Evolutionary conservation across 2,797 vertebrate species (phyloP), one percentile per base, ranked within the genome.

Genomic region (Pelodytes ibericus): DNA sequence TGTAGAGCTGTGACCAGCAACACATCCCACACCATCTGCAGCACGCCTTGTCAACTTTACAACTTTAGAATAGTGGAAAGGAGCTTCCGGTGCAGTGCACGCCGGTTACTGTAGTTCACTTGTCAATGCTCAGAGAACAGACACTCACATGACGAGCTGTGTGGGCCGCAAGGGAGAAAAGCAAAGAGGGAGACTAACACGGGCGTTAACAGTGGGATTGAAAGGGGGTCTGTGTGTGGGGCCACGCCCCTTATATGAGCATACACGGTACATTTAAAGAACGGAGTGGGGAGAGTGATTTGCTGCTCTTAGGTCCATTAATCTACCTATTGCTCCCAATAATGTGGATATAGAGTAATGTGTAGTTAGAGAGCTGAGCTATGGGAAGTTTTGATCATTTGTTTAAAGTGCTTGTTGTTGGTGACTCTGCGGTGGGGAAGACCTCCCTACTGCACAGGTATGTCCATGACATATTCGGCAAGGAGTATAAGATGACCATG

Each of bases 341-440:
- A 56, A 56, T 56, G 51, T 44, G 13, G 3, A 13, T 10, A 16
- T 44, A 44, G 41, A 8, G 15, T n/a, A 49, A 22, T n/a, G n/a
- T n/a, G n/a, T n/a, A n/a, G n/a, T 1, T 16, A 27, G 2, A 2
- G 8, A 24, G 30, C 22, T 26, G 16, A 39, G 65, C 13, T 80
- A 91, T 92, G 91, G 82, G 88, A 77, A 87, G 84, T 71, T 87
- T 86, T 9, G 94, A 96, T 77, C 89, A 91, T 27, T 79, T 94
- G 86, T 90, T 95, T 84, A 96, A 96, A 81, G 92, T 96, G 70
- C 86, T 96, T 77, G 85, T 96, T n/a, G 82, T 95, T 16, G 95
- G 95, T 0, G 93, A 95, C 71, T 88, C 85, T 39, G 84, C 89
- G 1, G 95, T 96, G 47, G 95, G 95, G 16, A 96, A 96, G 71